A percentile compares a stretch with the other conserved stretches of the same genome.
Conservation (phyloP, 2,888 invertebrate genomes). For the Dryocosmus kuriphilus region DNA sequence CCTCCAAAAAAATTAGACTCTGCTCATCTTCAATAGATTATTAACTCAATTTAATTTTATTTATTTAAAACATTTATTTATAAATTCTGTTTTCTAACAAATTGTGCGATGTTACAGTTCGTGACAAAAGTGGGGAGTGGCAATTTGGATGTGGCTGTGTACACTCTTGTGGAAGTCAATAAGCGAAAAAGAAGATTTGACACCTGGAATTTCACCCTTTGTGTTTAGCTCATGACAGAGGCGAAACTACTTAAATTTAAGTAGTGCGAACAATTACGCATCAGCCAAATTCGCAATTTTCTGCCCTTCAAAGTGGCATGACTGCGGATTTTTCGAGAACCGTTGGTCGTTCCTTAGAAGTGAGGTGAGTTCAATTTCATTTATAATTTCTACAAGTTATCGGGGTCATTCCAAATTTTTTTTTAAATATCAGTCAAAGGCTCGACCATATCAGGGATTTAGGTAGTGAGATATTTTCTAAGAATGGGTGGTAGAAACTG, state of each 20-base stretch:
- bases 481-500: too few species aligned
- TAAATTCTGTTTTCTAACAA: neutral
- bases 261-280: neutral
- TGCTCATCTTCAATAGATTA: neutral
- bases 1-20: neutral
- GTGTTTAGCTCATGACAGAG: neutral
- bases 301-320: conserved; percentile 11
- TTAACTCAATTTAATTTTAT: neutral
- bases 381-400: too few species aligned
- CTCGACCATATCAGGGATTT: too few species aligned
- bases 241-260: conserved; percentile 5
- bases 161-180: neutral
- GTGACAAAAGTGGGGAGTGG: neutral
- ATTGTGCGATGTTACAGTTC: neutral
- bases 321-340: conserved; percentile 4
- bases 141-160: conserved; percentile 1
- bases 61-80: neutral
- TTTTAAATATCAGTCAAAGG: neutral
- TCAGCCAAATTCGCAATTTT: neutral
- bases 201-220: neutral
- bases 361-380: conserved; percentile 12
- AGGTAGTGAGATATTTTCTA: too few species aligned
- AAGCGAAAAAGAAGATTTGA: neutral
- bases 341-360: neutral
- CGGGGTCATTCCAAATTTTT: too few species aligned